A percentile compares a stretch with the other conserved stretches of the same genome.
phyloP scores from a whole-genome alignment of 2,113 vertebrate species.

The Salvator merianae region DNA sequence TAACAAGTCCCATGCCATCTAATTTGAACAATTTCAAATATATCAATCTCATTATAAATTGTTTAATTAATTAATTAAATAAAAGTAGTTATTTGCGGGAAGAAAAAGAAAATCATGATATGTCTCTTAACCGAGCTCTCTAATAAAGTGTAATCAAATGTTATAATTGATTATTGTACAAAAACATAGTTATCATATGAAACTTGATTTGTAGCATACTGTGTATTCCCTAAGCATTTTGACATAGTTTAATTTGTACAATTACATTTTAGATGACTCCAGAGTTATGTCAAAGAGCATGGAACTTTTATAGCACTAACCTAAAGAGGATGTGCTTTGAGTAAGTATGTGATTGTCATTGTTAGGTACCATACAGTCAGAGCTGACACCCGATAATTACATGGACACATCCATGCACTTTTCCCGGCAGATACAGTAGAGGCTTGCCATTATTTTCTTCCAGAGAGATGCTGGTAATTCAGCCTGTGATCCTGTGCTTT shows the following conservation, averaged over 20 bases:
- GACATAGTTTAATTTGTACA: constrained; percentile 8
- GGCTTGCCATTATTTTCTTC: too few relatives aligned
- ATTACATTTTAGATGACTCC: constrained; percentile 61
- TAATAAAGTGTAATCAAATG: neutral
- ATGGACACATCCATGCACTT: too few relatives aligned
- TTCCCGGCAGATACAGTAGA: too few relatives aligned
- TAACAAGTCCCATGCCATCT: neutral
- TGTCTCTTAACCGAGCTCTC: too few relatives aligned
- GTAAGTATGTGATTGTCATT: constrained; percentile 51
- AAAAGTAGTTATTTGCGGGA: too few relatives aligned
- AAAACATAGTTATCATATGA: neutral
- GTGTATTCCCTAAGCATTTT: constrained; percentile 1
- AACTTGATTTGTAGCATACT: neutral
- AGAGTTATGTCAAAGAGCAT: constrained; percentile 69
- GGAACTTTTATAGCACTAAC: constrained; percentile 64
- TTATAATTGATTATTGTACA: neutral
- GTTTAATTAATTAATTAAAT: neutral
- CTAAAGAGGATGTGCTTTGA: constrained; percentile 68
- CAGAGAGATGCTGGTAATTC: too few relatives aligned
- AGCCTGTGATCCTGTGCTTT: too few relatives aligned
- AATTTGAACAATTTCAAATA: neutral
- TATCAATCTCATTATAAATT: neutral
- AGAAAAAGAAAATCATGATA: too few relatives aligned
- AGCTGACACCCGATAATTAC: too few relatives aligned
- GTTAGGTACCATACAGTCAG: too few relatives aligned